Base-by-base conservation (phyloP, 2,888 invertebrate species). In the Oligia strigilis region DNA sequence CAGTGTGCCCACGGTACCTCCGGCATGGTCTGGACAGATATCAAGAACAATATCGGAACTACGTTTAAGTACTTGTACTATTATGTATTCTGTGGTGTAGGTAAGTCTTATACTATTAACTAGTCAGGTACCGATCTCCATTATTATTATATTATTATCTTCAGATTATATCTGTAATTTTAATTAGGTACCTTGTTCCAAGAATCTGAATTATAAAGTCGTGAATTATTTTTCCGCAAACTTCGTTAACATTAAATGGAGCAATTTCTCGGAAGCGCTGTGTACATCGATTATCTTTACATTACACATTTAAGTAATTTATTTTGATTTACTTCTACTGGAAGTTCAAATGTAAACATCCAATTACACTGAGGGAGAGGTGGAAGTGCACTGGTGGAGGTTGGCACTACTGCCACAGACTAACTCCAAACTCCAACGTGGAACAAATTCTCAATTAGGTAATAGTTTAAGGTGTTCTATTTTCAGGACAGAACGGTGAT, bases 131-230 rank as follows among this genome's bases (percentile, higher is more conserved):
- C 6, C 5, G 14, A 62, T 62, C 14, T 29, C 14, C 29, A 17
- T 29, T 62, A 62, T 60, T n/a, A n/a, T 29, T 6, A 62, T 62
- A 29, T 62, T 29, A 29, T 29, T 29, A 17, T 36, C 17, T 17
- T 19, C 55, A 46, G n/a, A 29, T 40, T 29, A 9, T 29, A 43
- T 43, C 11, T 29, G 13, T 40, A 40, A 52, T 75, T 55, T 72
- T n/a, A 67, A 14, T n/a, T n/a, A 29, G 29, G 29, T 29, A 19
- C 14, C 72, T 40, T 55, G 43, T 72, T 65, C 65, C 19, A 78
- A 43, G 55, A 65, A 78, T 78, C 43, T 19, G 9, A 43, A 36
- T 55, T 23, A 55, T 55, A 43, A 46, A 77, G n/a, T 23, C 23
- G 23, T 52, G 11, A 43, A 77, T 46, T 55, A 55, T 73, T 46